Evolutionary conservation across 1,140 invertebrate species (phyloP).

Genomic region (Drosophila ambigua): DNA sequence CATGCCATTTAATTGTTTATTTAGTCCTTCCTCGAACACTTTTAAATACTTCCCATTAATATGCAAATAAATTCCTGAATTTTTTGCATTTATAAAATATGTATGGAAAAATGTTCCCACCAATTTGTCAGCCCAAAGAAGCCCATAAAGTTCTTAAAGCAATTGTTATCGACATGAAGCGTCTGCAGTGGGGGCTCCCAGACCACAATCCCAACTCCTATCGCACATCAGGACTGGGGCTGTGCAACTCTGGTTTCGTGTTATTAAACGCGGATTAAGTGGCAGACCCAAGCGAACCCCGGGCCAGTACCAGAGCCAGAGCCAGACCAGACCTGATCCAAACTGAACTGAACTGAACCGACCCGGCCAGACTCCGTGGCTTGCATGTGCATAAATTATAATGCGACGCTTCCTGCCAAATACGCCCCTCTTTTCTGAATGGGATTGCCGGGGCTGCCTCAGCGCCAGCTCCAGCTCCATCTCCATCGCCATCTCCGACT

Average conservation of each 20-base stretch:
- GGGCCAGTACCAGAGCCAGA: constrained; percentile 7
- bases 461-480: constrained; percentile 26
- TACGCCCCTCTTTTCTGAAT: constrained; percentile 53
- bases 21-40: no score
- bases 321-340: constrained; percentile 26
- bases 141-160: constrained; percentile 63
- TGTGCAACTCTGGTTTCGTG: constrained; percentile 54
- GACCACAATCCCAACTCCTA: constrained; percentile 9
- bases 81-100: no score
- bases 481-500: constrained; percentile 27
- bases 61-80: no score
- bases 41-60: no score
- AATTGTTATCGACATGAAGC: constrained; percentile 52
- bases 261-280: constrained; percentile 82
- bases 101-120: constrained; percentile 9
- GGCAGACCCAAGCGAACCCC: constrained; percentile 30
- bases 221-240: constrained; percentile 20
- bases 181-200: constrained; percentile 39
- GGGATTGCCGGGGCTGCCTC: constrained; percentile 19
- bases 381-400: constrained; percentile 80
- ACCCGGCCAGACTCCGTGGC: constrained; percentile 69
- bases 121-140: constrained; percentile 18
- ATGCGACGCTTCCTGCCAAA: constrained; percentile 60
- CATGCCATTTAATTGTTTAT: no score
- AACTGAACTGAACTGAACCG: constrained; percentile 29